Evolutionary conservation across 2,797 vertebrate genomes (phyloP).

Genomic region (Eutrigla gurnardus): DNA sequence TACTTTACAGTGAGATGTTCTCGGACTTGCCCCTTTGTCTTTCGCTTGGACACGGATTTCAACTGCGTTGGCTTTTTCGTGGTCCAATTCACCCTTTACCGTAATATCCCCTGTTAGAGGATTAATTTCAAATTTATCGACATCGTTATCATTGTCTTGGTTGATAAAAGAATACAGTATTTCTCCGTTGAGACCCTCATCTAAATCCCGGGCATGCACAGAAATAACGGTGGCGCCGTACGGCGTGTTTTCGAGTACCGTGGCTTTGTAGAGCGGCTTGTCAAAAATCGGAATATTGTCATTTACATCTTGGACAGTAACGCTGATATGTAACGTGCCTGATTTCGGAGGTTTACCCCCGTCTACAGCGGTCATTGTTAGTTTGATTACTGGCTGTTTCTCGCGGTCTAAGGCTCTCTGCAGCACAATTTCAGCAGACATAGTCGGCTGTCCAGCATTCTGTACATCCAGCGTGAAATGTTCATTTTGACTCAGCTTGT

Average conservation of each 20-base stretch:
- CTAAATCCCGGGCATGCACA: constrained; percentile 88
- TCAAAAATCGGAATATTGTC: constrained; percentile 79
- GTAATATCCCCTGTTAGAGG: constrained; percentile 85
- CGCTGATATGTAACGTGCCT: constrained; percentile 84
- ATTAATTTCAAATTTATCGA: constrained; percentile 86
- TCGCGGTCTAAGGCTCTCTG: constrained; percentile 90
- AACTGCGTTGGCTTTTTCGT: constrained; percentile 87
- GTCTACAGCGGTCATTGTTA: constrained; percentile 89
- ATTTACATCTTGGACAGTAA: constrained; percentile 89
- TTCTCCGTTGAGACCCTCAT: constrained; percentile 89
- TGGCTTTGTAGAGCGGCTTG: constrained; percentile 77
- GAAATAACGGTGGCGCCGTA: constrained; percentile 82
- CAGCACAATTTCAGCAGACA: constrained; percentile 88
- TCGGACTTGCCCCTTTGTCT: constrained; percentile 84
- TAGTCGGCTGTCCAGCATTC: constrained; percentile 83
- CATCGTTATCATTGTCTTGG: constrained; percentile 86
- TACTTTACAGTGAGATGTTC: constrained; percentile 90
- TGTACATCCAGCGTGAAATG: constrained; percentile 90
- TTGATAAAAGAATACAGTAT: constrained; percentile 88
- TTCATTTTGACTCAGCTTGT: constrained; percentile 88
- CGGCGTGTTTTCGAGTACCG: constrained; percentile 85
- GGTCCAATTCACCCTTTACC: constrained; percentile 88
- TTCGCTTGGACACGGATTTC: constrained; percentile 91
- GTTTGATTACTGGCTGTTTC: constrained; percentile 83
- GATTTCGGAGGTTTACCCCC: constrained; percentile 89